Base-by-base conservation (phyloP, 2,888 invertebrate species). In the Cordilura impudica region DNA sequence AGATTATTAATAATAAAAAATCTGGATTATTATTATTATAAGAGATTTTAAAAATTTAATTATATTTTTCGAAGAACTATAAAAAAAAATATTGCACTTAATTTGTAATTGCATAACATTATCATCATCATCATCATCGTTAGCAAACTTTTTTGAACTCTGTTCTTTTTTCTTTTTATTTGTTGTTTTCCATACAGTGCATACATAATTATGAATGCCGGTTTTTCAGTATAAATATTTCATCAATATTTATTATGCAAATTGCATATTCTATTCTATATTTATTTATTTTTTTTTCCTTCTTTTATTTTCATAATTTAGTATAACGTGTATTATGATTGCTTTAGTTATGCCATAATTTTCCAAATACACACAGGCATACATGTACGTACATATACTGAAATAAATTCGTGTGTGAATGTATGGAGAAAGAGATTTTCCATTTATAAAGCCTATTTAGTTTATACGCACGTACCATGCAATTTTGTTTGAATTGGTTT, bases 231-330 rank as follows among this genome's bases (percentile, higher is more conserved):
- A 39, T 75, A 72, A 79, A 79, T 79, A 67, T 67, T 75, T 79
- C 75, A 79, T 72, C 75, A 75, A 79, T 79, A 75, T 79, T 82
- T 82, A 82, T 82, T 82, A 82, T 82, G 81, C 81, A 82, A 82
- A 82, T 82, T 82, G 79, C 78, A 78, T 78, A 80, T 75, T 67
- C 79, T 73, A 75, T 75, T 75, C 58, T 51, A 60, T 74, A 66
- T 79, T 74, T 74, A 75, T 75, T 66, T 75, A 49, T 23, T 47
- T 12, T 29, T 47, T 16, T 16, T 45, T n/a, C n/a, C n/a, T 54
- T 18, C 53, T 43, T 26, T 16, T 21, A 49, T 39, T 56, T 58
- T 76, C 69, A 70, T 76, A 43, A 39, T 54, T 39, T 49, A 49
- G 56, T 63, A n/a, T n/a, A 58, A 65, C 45, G 69, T 65, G 31